Percentiles rank a stretch among this genome's conserved stretches.
Evolutionary conservation across 1,140 invertebrate genomes (phyloP).

Genomic region (Chironomus striatipennis): DNA sequence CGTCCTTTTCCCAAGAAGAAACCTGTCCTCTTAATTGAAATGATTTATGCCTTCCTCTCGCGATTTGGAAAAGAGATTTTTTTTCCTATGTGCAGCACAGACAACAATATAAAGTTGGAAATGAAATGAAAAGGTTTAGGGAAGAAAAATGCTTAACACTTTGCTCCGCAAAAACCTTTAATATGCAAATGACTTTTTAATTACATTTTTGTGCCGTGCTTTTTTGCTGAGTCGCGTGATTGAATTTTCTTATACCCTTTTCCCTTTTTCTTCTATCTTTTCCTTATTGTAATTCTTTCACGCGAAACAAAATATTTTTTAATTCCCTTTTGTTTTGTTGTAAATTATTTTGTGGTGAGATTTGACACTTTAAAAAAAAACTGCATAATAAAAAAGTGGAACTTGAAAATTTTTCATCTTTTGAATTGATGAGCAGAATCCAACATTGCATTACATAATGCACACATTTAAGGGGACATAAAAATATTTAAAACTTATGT

Average conservation of each 20-base stretch:
- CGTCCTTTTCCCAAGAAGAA: neutral
- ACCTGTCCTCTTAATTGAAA: neutral
- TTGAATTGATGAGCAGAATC: no score
- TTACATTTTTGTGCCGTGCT: neutral
- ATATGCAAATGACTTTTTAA: constrained; percentile 14
- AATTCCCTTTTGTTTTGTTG: no score
- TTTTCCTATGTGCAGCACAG: no score
- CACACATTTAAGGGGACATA: no score
- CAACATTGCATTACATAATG: no score
- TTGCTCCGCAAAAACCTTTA: neutral
- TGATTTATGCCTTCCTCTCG: neutral
- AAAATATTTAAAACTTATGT: no score
- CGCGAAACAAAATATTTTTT: no score
- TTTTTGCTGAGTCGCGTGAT: neutral
- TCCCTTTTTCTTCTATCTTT: neutral
- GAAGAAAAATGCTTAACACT: neutral
- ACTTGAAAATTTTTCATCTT: no score
- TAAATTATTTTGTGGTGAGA: no score
- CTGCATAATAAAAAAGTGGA: no score
- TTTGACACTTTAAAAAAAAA: no score
- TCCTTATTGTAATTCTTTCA: neutral
- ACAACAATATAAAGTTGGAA: no score
- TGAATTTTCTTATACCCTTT: neutral
- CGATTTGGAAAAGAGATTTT: neutral
- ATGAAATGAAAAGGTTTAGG: neutral